Conservation (phyloP, 2,888 invertebrate genomes). For the Thera britannica region DNA sequence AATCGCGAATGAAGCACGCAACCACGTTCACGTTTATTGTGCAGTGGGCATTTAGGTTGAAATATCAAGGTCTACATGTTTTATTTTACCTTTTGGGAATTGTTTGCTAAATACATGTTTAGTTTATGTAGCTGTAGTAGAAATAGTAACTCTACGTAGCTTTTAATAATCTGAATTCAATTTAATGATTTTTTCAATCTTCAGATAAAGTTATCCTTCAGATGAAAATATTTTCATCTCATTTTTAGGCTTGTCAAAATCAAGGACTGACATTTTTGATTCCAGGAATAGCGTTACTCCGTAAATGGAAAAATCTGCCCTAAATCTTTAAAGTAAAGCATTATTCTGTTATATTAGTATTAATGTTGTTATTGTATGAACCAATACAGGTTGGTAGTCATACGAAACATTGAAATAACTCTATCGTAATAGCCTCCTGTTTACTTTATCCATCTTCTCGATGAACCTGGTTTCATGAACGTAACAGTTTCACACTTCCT, state of each 20-base stretch:
- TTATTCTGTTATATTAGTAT: not conserved
- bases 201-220: no score
- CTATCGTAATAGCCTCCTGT: not conserved
- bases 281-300: no score
- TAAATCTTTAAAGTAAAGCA: no score
- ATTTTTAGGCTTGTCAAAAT: no score
- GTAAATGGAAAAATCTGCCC: no score
- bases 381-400: not conserved
- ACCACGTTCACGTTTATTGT: conserved; percentile 48
- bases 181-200: no score
- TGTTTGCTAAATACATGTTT: not conserved
- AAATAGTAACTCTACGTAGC: not conserved
- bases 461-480: not conserved
- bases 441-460: not conserved
- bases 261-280: no score
- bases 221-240: no score
- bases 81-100: not conserved
- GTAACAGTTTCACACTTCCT: not conserved
- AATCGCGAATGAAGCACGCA: conserved; percentile 49
- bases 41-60: conserved; percentile 55
- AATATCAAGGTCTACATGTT: conserved; percentile 50
- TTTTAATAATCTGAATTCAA: not conserved
- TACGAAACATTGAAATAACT: not conserved
- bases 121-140: not conserved
- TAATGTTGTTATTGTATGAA: not conserved